Percentiles rank a stretch among this genome's conserved stretches.
phyloP scores from a whole-genome alignment of 64 coral and sea anemone species.

The Orbicella faveolata region DNA sequence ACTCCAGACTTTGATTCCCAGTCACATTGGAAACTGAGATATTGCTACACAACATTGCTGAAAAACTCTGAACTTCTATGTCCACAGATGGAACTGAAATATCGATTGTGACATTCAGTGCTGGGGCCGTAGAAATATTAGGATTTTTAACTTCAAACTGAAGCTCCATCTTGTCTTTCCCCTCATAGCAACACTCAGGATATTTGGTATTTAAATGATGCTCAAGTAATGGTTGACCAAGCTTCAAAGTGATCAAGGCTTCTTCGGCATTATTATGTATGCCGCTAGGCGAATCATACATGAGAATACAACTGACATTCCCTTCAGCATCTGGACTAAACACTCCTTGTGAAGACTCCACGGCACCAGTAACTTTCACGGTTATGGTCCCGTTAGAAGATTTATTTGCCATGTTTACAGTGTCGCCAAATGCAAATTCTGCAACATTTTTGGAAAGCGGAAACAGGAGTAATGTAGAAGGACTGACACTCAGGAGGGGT shows the following conservation, averaged over 20 bases:
- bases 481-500: constrained; percentile 17
- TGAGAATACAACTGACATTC: constrained; percentile 52
- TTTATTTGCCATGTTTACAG: constrained; percentile 27
- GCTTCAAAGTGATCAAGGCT: constrained; percentile 2
- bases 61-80: not conserved
- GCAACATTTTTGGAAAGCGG: constrained; percentile 41
- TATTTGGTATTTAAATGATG: constrained; percentile 1
- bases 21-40: not conserved
- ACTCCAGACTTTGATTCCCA: not conserved
- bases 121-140: constrained; percentile 38
- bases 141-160: constrained; percentile 64
- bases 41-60: constrained; percentile 21
- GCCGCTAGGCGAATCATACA: constrained; percentile 31
- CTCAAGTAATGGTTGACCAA: constrained; percentile 60
- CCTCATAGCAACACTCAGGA: constrained; percentile 51
- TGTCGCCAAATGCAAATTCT: constrained; percentile 48
- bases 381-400: constrained; percentile 27
- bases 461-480: constrained; percentile 25
- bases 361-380: constrained; percentile 31
- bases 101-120: constrained; percentile 31
- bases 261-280: not conserved
- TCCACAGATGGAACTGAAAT: constrained; percentile 1
- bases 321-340: constrained; percentile 54
- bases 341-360: constrained; percentile 20
- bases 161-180: constrained; percentile 24